Conservation (phyloP, 2,797 vertebrate genomes). For the Sebastes nivosus region DNA sequence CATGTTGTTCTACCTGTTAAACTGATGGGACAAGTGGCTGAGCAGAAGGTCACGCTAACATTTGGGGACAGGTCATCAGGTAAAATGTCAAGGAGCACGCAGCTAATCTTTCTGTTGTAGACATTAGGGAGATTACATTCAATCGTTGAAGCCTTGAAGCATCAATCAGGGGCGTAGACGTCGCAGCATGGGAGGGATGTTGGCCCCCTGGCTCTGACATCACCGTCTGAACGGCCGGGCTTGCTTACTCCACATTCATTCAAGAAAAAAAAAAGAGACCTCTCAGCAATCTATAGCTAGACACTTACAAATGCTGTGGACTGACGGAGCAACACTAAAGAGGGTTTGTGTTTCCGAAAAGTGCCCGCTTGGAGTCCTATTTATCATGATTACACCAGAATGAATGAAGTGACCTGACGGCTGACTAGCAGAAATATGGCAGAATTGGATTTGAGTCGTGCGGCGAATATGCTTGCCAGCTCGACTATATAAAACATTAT, state of each 20-base stretch:
- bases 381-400: slow-evolving; percentile 58
- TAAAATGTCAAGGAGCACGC: slow-evolving; percentile 50
- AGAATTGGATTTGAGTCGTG: slow-evolving; percentile 40
- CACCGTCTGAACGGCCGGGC: slow-evolving; percentile 28
- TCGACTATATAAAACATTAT: slow-evolving; percentile 30
- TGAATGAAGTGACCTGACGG: slow-evolving; percentile 46
- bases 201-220: slow-evolving; percentile 43
- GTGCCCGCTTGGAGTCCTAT: slow-evolving; percentile 41
- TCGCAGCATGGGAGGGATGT: slow-evolving; percentile 17
- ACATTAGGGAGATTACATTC: slow-evolving; percentile 72
- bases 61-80: slow-evolving; percentile 42
- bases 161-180: slow-evolving; percentile 60
- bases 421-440: slow-evolving; percentile 32
- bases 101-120: slow-evolving; percentile 1
- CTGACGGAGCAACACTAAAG: slow-evolving; percentile 20
- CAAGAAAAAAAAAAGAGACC: slow-evolving; percentile 53
- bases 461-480: slow-evolving; percentile 21
- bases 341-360: slow-evolving; percentile 58
- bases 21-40: background rate
- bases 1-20: background rate
- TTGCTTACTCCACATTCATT: slow-evolving; percentile 57
- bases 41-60: slow-evolving; percentile 17
- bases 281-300: slow-evolving; percentile 56
- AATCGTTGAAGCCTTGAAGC: slow-evolving; percentile 47
- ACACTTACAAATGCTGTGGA: slow-evolving; percentile 58